phyloP scores from a whole-genome alignment of 2,888 invertebrate species.

The Oligia strigilis region DNA sequence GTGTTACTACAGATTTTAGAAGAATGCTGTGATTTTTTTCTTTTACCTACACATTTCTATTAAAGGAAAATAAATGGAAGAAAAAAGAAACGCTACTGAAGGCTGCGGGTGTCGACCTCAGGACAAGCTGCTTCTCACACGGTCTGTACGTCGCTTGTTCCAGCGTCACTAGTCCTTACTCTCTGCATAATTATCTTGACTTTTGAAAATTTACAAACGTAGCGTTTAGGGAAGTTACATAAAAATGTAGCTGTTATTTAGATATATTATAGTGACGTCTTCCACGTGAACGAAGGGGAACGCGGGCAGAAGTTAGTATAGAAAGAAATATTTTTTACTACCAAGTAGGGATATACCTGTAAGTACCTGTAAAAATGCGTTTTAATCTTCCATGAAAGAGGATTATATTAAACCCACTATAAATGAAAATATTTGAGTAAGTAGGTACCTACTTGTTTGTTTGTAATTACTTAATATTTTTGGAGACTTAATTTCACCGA shows the following conservation, averaged over 20 bases:
- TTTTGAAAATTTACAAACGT: background rate
- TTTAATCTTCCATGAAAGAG: background rate
- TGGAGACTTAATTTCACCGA: background rate
- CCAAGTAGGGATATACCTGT: background rate
- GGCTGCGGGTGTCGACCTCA: background rate
- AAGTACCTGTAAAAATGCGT: background rate
- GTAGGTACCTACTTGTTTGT: background rate
- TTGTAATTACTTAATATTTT: slow-evolving; percentile 21
- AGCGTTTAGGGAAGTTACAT: background rate
- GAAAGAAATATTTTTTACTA: background rate
- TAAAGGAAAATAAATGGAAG: no score
- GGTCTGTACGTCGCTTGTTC: background rate
- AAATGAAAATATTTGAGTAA: background rate
- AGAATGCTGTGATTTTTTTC: background rate
- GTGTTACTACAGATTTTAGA: background rate
- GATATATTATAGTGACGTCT: background rate
- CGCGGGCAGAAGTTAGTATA: no score
- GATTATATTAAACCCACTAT: background rate
- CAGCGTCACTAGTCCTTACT: background rate
- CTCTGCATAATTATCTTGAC: background rate
- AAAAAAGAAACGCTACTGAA: background rate
- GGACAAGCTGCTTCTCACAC: no score
- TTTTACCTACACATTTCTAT: background rate
- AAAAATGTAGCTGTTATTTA: background rate
- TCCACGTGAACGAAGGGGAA: no score